These are phyloP conservation scores for Troides aeacus DNA, from an alignment of 2,888 invertebrate species.

Conservation along the genomic window DNA sequence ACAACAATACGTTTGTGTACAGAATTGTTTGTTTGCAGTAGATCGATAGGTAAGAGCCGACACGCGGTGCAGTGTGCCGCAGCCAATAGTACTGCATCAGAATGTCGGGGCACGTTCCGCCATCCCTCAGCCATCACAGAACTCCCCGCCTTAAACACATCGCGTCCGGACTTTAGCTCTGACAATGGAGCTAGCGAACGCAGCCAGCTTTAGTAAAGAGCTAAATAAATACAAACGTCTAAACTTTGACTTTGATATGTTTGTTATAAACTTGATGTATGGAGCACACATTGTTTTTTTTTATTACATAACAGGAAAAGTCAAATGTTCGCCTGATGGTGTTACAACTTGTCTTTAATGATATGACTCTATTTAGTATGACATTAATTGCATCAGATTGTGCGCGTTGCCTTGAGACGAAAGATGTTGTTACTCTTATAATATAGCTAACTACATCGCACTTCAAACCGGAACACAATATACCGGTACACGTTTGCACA, in stretches of 20 bases:
- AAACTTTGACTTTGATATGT: neutral
- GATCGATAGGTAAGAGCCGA: constrained; percentile 9
- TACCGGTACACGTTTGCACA: no score
- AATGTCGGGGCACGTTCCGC: constrained; percentile 20
- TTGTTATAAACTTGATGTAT: neutral
- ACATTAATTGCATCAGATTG: no score
- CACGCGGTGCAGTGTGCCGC: constrained; percentile 12
- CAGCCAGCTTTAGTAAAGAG: constrained; percentile 5
- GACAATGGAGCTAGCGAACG: constrained; percentile 2
- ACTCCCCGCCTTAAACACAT: constrained; percentile 13
- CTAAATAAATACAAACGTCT: constrained; percentile 2
- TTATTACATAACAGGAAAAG: no score
- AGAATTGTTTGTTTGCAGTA: neutral
- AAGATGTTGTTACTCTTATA: no score
- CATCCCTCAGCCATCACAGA: constrained; percentile 25
- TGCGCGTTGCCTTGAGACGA: no score
- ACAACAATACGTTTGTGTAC: constrained; percentile 5
- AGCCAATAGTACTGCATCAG: constrained; percentile 25
- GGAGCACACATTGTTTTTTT: no score
- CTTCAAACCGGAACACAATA: no score
- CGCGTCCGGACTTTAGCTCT: constrained; percentile 12
- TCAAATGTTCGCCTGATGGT: no score
- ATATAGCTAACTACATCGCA: no score
- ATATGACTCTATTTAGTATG: no score
- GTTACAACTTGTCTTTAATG: no score